Evolutionary conservation across 1,140 invertebrate genomes (phyloP).

Genomic region (Cecropterus lyciades): DNA sequence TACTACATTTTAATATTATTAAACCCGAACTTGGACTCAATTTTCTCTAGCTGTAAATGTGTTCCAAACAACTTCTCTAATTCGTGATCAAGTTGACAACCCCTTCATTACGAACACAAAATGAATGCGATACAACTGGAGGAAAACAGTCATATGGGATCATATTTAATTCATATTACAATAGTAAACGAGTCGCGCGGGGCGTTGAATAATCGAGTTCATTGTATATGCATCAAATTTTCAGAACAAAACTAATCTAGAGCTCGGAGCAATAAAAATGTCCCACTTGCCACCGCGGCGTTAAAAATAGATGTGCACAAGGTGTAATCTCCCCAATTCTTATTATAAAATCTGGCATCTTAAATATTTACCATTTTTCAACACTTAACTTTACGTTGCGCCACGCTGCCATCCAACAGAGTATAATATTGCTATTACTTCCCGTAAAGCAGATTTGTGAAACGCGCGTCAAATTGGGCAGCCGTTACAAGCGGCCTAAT

Average conservation of each 20-base stretch:
- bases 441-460: constrained; percentile 50
- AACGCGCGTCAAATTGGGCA: constrained; percentile 27
- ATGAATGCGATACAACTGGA: constrained; percentile 14
- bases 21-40: background rate
- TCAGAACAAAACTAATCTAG: constrained; percentile 82
- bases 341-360: constrained; percentile 79
- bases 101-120: constrained; percentile 5
- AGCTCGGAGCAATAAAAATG: constrained; percentile 79
- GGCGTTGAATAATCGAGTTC: constrained; percentile 79
- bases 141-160: constrained; percentile 47
- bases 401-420: constrained; percentile 40
- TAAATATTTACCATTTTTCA: constrained; percentile 77
- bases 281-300: constrained; percentile 68
- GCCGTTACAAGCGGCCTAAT: constrained; percentile 24
- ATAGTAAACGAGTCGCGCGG: constrained; percentile 61
- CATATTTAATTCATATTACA: constrained; percentile 75
- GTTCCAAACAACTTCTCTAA: background rate
- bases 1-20: constrained; percentile 25
- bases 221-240: constrained; percentile 83
- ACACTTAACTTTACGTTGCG: constrained; percentile 55
- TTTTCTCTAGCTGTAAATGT: background rate
- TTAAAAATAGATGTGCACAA: constrained; percentile 81
- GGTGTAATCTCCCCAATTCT: constrained; percentile 79
- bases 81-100: constrained; percentile 12
- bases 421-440: constrained; percentile 64